phyloP scores from a whole-genome alignment of 2,113 vertebrate species.

The Eulemur rufifrons region DNA sequence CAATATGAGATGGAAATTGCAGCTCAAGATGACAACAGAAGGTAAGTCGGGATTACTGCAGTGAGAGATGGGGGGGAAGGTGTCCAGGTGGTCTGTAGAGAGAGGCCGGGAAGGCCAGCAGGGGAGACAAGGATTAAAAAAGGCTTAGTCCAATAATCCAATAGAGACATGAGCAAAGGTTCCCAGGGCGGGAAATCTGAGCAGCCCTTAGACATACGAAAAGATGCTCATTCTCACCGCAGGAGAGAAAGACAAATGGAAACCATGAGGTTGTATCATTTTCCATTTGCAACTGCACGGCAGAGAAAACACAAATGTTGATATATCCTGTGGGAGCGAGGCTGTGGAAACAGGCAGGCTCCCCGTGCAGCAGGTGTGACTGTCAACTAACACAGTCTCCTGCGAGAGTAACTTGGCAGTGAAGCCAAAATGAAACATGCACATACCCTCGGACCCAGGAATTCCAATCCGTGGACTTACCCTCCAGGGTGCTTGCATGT shows the following conservation, averaged over 20 bases:
- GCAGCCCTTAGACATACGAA: not conserved
- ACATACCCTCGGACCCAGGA: not conserved
- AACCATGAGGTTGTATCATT: fast-evolving
- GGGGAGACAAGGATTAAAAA: not conserved
- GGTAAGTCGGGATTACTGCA: not conserved
- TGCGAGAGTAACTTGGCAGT: not conserved
- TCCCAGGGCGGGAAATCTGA: not conserved
- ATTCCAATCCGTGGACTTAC: not conserved
- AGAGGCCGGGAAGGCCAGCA: not conserved
- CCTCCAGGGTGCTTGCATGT: not conserved
- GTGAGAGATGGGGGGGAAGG: not conserved
- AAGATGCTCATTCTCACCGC: not conserved
- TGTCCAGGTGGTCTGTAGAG: not conserved
- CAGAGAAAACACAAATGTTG: not conserved
- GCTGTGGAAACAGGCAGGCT: not conserved
- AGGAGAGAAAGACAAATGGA: not conserved
- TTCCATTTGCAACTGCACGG: fast-evolving
- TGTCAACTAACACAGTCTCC: not conserved
- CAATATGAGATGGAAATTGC: not conserved
- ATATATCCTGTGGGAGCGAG: fast-evolving
- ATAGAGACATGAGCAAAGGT: not conserved
- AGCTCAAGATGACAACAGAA: not conserved
- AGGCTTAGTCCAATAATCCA: not conserved
- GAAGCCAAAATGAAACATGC: not conserved
- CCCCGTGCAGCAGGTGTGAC: fast-evolving